Percentiles rank a stretch among this genome's conserved stretches.
Evolutionary conservation across 2,888 invertebrate species (phyloP).

Genomic region (Flexamia atlantica): DNA sequence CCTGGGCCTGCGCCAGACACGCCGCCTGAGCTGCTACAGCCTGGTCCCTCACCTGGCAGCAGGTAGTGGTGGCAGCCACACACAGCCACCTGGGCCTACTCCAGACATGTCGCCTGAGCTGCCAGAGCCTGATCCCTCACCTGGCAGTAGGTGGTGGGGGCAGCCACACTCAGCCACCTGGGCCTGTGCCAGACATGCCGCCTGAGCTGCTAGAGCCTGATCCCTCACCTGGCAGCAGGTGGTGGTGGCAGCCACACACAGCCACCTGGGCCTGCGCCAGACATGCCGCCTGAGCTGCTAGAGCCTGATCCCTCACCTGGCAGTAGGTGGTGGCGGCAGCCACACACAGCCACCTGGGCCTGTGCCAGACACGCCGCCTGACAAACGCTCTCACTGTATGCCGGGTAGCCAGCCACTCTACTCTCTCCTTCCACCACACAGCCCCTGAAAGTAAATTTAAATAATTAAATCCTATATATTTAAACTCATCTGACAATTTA

Average conservation of each 20-base stretch:
- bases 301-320: slow-evolving; percentile 6
- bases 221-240: background rate
- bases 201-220: background rate
- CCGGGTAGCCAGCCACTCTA: background rate
- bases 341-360: background rate
- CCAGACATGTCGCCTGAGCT: no score
- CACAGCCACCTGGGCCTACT: no score
- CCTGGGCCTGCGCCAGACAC: background rate
- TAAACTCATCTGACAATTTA: no score
- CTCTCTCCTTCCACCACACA: slow-evolving; percentile 5
- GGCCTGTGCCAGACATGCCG: background rate
- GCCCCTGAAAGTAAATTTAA: background rate
- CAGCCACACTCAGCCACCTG: slow-evolving; percentile 8
- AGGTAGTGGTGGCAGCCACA: no score
- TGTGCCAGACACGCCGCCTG: background rate
- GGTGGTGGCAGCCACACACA: slow-evolving; percentile 25
- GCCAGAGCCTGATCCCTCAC: no score
- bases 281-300: slow-evolving; percentile 3
- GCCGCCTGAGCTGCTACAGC: background rate
- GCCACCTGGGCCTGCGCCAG: background rate
- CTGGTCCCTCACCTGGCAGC: no score
- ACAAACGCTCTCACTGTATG: background rate
- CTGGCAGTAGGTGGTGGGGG: background rate
- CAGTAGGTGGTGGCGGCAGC: slow-evolving; percentile 17
- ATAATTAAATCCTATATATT: no score